Evolutionary conservation across 2,888 invertebrate genomes (phyloP).

Genomic region (Acleris cristana): DNA sequence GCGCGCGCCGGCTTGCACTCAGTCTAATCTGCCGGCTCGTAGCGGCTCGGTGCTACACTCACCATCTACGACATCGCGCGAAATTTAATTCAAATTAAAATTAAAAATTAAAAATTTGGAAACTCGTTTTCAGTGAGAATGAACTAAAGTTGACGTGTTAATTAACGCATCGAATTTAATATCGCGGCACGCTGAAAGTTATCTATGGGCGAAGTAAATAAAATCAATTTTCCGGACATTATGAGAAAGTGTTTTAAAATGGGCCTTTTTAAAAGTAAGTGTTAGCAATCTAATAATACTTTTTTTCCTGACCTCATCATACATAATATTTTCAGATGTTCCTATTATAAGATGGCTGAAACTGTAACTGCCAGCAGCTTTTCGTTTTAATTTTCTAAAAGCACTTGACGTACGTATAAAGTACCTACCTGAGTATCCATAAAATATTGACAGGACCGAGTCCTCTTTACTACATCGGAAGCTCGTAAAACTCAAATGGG

Average conservation of each 20-base stretch:
- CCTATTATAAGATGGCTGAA: not conserved
- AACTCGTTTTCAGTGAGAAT: not conserved
- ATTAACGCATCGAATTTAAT: not conserved
- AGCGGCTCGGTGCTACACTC: constrained; percentile 65
- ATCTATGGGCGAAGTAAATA: constrained; percentile 68
- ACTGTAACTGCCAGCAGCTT: too few relatives aligned
- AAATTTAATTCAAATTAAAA: constrained; percentile 41
- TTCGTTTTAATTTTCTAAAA: not conserved
- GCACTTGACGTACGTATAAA: not conserved
- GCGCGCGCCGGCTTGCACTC: constrained; percentile 54
- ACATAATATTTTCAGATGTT: not conserved
- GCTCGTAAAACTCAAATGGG: constrained; percentile 8
- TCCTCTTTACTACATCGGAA: constrained; percentile 15
- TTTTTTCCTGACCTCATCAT: not conserved
- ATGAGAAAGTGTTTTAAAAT: constrained; percentile 81
- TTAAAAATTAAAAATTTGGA: not conserved
- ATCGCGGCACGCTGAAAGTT: constrained; percentile 23
- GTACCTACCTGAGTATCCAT: not conserved
- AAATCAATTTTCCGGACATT: constrained; percentile 63
- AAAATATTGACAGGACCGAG: constrained; percentile 5
- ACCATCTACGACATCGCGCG: constrained; percentile 47
- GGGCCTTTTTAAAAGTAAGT: constrained; percentile 80
- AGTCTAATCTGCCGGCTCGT: constrained; percentile 61
- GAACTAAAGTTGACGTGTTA: constrained; percentile 4
- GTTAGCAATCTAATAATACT: constrained; percentile 32